These are phyloP conservation scores for Ormyrus thymus DNA, from an alignment of 2,888 invertebrate genomes.

Conservation along the genomic window DNA sequence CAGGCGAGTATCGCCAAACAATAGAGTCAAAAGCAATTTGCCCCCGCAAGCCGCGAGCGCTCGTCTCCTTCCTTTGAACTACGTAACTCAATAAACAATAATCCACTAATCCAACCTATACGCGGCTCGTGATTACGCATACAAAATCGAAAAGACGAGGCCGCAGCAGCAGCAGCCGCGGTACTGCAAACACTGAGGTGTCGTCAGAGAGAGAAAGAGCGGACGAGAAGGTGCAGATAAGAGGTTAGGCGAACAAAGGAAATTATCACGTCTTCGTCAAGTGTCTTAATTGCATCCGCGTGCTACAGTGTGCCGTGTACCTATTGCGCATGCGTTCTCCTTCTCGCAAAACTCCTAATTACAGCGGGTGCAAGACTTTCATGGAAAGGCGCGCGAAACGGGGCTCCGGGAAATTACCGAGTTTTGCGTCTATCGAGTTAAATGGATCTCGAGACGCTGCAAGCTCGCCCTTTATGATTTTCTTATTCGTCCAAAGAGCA, in stretches of 20 bases:
- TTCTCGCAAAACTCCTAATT: constrained; percentile 38
- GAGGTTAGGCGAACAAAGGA: constrained; percentile 50
- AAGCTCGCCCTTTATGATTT: not conserved
- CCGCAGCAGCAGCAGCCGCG: not conserved
- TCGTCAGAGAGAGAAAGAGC: not conserved
- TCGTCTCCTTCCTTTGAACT: constrained; percentile 14
- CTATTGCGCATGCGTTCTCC: constrained; percentile 4
- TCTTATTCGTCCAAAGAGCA: not conserved
- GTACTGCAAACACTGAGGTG: not conserved
- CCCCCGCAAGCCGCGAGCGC: not conserved
- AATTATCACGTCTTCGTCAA: constrained; percentile 54
- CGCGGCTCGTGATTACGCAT: constrained; percentile 11
- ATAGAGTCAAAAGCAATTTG: not conserved
- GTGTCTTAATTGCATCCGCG: constrained; percentile 54
- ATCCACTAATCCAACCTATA: constrained; percentile 43
- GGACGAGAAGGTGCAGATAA: constrained; percentile 42
- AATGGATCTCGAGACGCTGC: constrained; percentile 12
- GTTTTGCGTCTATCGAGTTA: constrained; percentile 41
- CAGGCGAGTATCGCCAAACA: not conserved
- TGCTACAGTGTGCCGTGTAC: constrained; percentile 15
- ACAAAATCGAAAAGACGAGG: constrained; percentile 16
- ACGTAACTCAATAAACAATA: constrained; percentile 49
- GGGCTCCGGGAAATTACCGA: constrained; percentile 22
- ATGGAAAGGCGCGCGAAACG: not conserved
- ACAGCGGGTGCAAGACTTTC: constrained; percentile 11